phyloP scores from a whole-genome alignment of 37 sponge, comb jelly and placozoan species.

The Corticium candelabrum region DNA sequence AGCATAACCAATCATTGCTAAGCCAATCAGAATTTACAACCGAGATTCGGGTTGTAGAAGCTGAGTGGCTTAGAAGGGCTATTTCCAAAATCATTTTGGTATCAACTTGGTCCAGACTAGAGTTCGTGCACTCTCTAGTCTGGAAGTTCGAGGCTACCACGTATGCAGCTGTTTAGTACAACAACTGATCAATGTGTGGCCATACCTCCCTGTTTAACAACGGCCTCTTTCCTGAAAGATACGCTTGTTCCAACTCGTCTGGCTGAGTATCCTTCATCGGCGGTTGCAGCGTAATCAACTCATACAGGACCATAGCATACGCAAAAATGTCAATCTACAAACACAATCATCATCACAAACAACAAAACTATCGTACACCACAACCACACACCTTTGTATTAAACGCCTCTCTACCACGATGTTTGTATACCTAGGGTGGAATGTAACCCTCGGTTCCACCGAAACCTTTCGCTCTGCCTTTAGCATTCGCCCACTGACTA shows the following conservation, averaged over 20 bases:
- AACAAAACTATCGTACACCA: too few relatives aligned
- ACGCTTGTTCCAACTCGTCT: slow-evolving; percentile 57
- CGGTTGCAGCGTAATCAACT: slow-evolving; percentile 55
- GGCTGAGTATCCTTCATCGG: slow-evolving; percentile 46
- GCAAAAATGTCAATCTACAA: slow-evolving; percentile 77
- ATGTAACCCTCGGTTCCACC: slow-evolving; percentile 79
- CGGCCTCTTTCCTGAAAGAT: slow-evolving; percentile 51
- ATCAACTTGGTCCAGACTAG: too few relatives aligned
- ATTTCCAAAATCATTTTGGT: too few relatives aligned
- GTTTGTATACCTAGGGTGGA: slow-evolving; percentile 72
- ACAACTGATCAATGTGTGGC: too few relatives aligned
- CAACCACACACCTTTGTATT: slow-evolving; percentile 3
- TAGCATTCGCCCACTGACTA: slow-evolving; percentile 57
- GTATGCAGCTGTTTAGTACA: too few relatives aligned
- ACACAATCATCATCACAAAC: too few relatives aligned
- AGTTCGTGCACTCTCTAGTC: too few relatives aligned
- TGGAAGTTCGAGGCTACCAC: too few relatives aligned
- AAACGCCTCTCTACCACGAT: slow-evolving; percentile 32
- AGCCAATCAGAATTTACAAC: too few relatives aligned
- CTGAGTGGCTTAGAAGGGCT: too few relatives aligned
- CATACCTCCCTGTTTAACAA: slow-evolving; percentile 38
- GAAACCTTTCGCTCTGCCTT: slow-evolving; percentile 40
- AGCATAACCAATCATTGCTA: too few relatives aligned
- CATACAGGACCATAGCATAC: slow-evolving; percentile 70
- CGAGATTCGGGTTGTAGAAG: too few relatives aligned